Percentiles rank a stretch among this genome's conserved stretches.
Conservation (phyloP, 1,140 invertebrate species). For the Armadillidium nasatum region DNA sequence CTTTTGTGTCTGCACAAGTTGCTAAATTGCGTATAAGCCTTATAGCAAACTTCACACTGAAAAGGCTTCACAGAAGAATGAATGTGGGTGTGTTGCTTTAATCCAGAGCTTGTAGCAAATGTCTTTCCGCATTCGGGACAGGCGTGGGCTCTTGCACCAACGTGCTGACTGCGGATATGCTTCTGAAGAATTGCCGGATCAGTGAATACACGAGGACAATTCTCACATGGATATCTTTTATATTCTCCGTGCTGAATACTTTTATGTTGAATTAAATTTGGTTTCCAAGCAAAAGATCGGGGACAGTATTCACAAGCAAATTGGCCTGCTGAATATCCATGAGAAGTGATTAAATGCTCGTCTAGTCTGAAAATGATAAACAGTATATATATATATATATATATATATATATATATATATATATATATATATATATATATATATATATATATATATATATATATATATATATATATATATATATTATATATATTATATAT, state of each 20-base stretch:
- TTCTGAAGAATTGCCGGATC: slow-evolving; percentile 93
- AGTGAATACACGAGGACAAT: slow-evolving; percentile 85
- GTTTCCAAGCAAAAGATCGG: slow-evolving; percentile 72
- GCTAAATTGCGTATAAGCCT: slow-evolving; percentile 98
- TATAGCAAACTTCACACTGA: slow-evolving; percentile 80
- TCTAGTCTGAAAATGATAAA: slow-evolving; percentile 63
- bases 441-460: background rate
- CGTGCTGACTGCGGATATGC: slow-evolving; percentile 89
- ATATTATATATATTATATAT: no score
- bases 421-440: slow-evolving; percentile 21
- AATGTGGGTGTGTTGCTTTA: slow-evolving; percentile 99
- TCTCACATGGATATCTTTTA: slow-evolving; percentile 82
- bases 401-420: slow-evolving; percentile 9
- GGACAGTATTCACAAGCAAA: slow-evolving; percentile 80
- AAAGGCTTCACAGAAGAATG: slow-evolving; percentile 98
- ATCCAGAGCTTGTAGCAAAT: slow-evolving; percentile 91
- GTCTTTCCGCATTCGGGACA: slow-evolving; percentile 98
- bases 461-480: no score
- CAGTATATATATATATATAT: background rate
- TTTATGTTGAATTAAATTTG: slow-evolving; percentile 74
- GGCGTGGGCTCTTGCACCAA: slow-evolving; percentile 86
- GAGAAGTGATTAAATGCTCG: slow-evolving; percentile 67
- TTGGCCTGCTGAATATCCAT: slow-evolving; percentile 69
- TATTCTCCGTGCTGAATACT: slow-evolving; percentile 53
- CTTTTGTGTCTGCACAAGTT: slow-evolving; percentile 98